Percentiles rank a stretch among this genome's conserved stretches.
Conservation (phyloP, 2,888 invertebrate genomes). For the Hipparchia semele region DNA sequence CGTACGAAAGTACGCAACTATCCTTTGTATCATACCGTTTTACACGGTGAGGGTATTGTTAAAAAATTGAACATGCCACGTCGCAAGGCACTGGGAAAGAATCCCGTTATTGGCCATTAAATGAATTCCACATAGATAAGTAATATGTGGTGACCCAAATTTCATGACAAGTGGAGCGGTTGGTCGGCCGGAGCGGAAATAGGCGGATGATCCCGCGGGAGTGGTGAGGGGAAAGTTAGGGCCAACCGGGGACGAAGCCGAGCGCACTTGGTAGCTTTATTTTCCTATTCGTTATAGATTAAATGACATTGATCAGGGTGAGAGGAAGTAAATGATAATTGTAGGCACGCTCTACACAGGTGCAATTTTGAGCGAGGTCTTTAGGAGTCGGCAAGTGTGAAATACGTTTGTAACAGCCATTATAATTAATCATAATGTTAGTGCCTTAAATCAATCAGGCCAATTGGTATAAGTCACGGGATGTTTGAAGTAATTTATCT, state of each 20-base stretch:
- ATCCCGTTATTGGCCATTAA: conserved; percentile 54
- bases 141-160: conserved; percentile 75
- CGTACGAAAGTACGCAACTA: not conserved
- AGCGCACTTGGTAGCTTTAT: conserved; percentile 39
- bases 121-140: conserved; percentile 62
- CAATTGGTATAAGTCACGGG: not conserved
- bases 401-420: not conserved
- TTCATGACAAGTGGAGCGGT: conserved; percentile 62
- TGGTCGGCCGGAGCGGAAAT: conserved; percentile 55
- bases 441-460: not conserved
- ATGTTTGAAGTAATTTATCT: not conserved
- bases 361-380: conserved; percentile 12
- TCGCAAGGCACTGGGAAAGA: conserved; percentile 32
- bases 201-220: conserved; percentile 66
- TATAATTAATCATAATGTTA: not conserved
- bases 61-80: conserved; percentile 2
- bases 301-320: conserved; percentile 41
- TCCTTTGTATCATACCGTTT: not conserved
- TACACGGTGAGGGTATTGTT: not conserved
- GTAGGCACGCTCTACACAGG: not conserved
- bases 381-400: not conserved
- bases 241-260: conserved; percentile 55
- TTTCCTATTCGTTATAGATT: conserved; percentile 24
- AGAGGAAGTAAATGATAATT: conserved; percentile 9
- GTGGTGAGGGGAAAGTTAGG: conserved; percentile 56